phyloP scores from a whole-genome alignment of 2,797 vertebrate species.

The Antrozous pallidus region DNA sequence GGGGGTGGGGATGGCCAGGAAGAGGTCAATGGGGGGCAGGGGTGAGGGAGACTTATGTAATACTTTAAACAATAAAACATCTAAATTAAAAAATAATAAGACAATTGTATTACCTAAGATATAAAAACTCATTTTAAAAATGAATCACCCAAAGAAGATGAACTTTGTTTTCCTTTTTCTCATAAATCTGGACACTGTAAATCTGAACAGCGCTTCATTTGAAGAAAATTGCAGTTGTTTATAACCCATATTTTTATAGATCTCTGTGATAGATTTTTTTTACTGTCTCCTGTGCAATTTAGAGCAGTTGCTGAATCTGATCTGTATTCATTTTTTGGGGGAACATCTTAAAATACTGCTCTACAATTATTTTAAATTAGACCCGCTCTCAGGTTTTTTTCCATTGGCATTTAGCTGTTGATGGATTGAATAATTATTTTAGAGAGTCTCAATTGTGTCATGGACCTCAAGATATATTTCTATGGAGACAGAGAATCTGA shows the following conservation, averaged over 20 bases:
- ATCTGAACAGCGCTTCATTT: neutral
- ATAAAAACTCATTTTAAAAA: slow-evolving; percentile 43
- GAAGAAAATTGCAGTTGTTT: neutral
- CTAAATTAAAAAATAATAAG: too few species aligned
- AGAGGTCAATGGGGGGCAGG: too few species aligned
- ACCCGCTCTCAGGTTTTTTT: neutral
- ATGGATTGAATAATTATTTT: neutral
- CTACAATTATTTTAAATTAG: neutral
- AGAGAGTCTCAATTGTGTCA: neutral
- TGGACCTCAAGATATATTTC: neutral
- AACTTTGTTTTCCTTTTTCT: slow-evolving; percentile 8
- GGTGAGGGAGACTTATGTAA: too few species aligned
- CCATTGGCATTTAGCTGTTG: neutral
- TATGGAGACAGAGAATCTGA: neutral
- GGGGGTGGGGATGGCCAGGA: too few species aligned
- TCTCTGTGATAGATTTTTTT: neutral
- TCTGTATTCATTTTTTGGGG: neutral
- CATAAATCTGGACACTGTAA: neutral
- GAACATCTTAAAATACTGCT: neutral
- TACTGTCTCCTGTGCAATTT: neutral
- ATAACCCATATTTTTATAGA: neutral
- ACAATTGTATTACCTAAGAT: neutral
- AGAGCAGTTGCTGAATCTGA: neutral
- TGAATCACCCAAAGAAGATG: neutral
- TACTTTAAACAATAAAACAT: too few species aligned